Conservation (phyloP, 2,888 invertebrate species). For the Caenorhabditis becei region DNA sequence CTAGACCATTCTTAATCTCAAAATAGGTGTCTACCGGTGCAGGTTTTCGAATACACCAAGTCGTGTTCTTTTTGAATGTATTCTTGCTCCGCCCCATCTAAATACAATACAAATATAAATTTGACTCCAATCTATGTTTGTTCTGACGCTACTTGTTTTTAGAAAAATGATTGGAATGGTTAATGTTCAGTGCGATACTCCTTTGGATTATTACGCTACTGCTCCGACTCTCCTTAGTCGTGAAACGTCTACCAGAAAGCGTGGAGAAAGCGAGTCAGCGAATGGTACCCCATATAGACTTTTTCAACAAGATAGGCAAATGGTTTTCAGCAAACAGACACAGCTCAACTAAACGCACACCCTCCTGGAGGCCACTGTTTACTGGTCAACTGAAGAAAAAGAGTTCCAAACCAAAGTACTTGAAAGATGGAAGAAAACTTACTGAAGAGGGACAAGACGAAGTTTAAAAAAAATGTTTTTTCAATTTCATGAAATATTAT, state of each 20-base stretch:
- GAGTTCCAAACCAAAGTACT: conserved; percentile 69
- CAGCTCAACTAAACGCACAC: conserved; percentile 55
- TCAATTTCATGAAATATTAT: too few relatives aligned
- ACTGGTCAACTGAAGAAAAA: conserved; percentile 66
- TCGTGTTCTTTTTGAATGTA: background rate
- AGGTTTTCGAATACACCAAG: background rate
- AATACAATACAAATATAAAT: background rate
- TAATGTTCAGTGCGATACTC: conserved; percentile 77
- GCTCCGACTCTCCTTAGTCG: conserved; percentile 64
- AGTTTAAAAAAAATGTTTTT: background rate
- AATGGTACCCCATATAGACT: conserved; percentile 19
- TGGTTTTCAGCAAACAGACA: conserved; percentile 45
- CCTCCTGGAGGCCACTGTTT: conserved; percentile 71
- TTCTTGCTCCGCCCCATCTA: background rate
- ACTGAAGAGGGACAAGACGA: conserved; percentile 51
- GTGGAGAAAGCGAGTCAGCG: conserved; percentile 54
- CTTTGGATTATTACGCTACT: conserved; percentile 75
- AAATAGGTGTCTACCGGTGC: background rate
- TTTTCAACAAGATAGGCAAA: background rate
- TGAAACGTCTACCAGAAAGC: conserved; percentile 50
- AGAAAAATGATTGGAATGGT: conserved; percentile 78
- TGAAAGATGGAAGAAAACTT: conserved; percentile 75
- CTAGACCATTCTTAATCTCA: conserved; percentile 1
- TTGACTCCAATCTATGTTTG: too few relatives aligned
- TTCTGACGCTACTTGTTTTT: background rate